Evolutionary conservation across 1,140 invertebrate genomes (phyloP).

Genomic region (Diachasmimorpha longicaudata): DNA sequence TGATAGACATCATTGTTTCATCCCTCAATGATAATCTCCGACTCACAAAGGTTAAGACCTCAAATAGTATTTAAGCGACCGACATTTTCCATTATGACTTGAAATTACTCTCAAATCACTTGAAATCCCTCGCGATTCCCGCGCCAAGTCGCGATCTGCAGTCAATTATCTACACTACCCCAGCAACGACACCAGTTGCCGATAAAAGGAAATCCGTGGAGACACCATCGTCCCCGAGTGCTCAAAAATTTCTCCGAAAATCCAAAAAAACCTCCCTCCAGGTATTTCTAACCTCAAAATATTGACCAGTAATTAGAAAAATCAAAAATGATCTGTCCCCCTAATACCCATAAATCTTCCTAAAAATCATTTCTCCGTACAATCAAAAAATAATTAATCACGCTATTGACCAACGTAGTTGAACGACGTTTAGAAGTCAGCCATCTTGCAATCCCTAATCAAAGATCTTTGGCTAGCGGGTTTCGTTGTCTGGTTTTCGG

Average conservation of each 20-base stretch:
- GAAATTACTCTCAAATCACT: background rate
- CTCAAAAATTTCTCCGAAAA: slow-evolving; percentile 2
- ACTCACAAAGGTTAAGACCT: background rate
- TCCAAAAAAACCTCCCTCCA: background rate
- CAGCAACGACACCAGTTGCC: slow-evolving; percentile 44
- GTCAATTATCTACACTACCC: slow-evolving; percentile 18
- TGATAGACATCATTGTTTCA: background rate
- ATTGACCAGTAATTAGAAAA: slow-evolving; percentile 15
- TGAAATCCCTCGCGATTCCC: background rate
- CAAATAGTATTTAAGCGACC: background rate
- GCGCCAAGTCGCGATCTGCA: slow-evolving; percentile 35
- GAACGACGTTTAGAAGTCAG: slow-evolving; percentile 62
- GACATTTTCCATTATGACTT: background rate
- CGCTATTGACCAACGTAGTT: slow-evolving; percentile 43
- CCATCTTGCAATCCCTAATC: slow-evolving; percentile 67
- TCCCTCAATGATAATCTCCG: background rate
- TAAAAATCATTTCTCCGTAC: background rate
- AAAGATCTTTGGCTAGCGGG: slow-evolving; percentile 64
- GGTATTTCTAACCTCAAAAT: background rate
- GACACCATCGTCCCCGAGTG: slow-evolving; percentile 20
- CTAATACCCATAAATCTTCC: background rate
- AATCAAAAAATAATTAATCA: background rate
- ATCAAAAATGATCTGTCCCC: background rate
- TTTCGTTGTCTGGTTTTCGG: slow-evolving; percentile 63
- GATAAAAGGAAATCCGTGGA: slow-evolving; percentile 54